These are phyloP conservation scores for Norana najaformis DNA, from an alignment of 2,888 invertebrate species.

Conservation along the genomic window DNA sequence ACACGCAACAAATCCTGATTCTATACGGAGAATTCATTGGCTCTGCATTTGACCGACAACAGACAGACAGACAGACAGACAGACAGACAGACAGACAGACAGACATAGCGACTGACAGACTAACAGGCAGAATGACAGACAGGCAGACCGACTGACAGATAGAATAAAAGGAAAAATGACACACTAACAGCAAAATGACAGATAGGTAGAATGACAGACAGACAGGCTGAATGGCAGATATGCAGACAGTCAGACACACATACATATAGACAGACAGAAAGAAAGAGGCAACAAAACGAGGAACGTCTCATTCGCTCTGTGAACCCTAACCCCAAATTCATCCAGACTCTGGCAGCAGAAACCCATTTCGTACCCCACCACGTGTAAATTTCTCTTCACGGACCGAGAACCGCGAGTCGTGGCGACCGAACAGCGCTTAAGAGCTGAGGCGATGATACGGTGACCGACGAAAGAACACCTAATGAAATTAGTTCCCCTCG, in stretches of 20 bases:
- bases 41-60: background rate
- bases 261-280: background rate
- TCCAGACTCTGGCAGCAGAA: background rate
- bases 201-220: background rate
- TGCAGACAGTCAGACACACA: background rate
- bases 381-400: background rate
- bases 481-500: conserved; percentile 5
- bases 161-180: background rate
- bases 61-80: background rate
- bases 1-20: conserved; percentile 13
- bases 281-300: background rate
- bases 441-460: no score
- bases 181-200: background rate
- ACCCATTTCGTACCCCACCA: no score
- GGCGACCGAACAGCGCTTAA: background rate
- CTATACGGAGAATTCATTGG: background rate
- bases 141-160: background rate
- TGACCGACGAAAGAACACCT: background rate
- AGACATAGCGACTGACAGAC: background rate
- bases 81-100: background rate
- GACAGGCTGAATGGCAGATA: background rate
- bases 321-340: background rate
- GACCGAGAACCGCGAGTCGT: background rate
- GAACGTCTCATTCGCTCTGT: no score
- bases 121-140: background rate